Evolutionary conservation across 2,797 vertebrate genomes (phyloP), one percentile per base, ranked within the genome.

Genomic region (Squalus acanthias): DNA sequence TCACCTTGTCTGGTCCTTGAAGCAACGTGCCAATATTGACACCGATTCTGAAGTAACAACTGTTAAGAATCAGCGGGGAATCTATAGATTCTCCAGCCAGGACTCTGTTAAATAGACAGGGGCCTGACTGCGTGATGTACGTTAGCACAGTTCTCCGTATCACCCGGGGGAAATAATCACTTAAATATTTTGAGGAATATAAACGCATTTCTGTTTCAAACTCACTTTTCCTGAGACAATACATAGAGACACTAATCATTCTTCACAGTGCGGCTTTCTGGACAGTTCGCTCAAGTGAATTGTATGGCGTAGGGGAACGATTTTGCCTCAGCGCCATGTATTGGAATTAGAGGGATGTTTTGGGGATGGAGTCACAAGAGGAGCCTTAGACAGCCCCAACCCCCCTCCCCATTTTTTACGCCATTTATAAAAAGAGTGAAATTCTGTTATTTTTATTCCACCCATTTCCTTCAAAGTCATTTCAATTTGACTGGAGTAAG

Each of bases 1-100:
- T 96, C 98, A 97, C 97, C 97, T 97, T 96, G 69, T 63, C 95
- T 0, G 0, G 63, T 97, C 82, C 96, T 96, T 96, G 96, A 96
- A 96, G 96, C 53, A 97, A 95, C 96, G 98, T 97, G 97, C 96
- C 96, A 97, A 63, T 88, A 46, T 96, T 97, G 97, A 97, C 98
- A 97, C 98, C 96, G 96, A 0, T 1, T 74, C 46, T 53, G 24
- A 70, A 95, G 63, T 65, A 92, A 65, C 89, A 95, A 95, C 67
- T 95, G 69, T 33, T 57, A 50, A 74, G 60, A 70, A n/a, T 46
- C 92, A 95, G 67, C 39, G 13, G 92, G 24, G 70, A 33, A 74
- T 15, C 94, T 95, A 74, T 17, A 74, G 94, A 95, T 57, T 3
- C 26, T 72, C 9, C 39, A 74, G 39, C 70, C 46, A 95, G 69